phyloP scores from a whole-genome alignment of 2,113 vertebrate genomes.

The Oncorhynchus clarkii region DNA sequence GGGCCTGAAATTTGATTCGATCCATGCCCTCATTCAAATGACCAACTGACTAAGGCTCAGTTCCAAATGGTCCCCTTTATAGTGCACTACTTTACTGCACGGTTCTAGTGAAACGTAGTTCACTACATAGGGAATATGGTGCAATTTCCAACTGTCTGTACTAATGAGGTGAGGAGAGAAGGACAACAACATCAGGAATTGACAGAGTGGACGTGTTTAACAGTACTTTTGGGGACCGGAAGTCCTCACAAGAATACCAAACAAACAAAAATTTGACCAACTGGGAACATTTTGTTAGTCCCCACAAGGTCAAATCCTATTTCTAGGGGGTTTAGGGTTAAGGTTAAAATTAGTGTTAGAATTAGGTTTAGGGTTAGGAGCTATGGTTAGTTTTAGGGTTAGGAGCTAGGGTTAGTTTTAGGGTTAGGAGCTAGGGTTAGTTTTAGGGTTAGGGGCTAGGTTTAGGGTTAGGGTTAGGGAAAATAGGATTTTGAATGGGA shows the following conservation, averaged over 20 bases:
- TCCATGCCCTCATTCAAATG: background rate
- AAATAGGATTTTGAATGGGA: too few relatives aligned
- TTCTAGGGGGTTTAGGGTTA: too few relatives aligned
- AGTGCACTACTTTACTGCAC: background rate
- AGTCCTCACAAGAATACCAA: too few relatives aligned
- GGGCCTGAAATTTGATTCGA: constrained; percentile 2
- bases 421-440: too few relatives aligned
- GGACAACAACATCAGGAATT: background rate
- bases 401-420: too few relatives aligned
- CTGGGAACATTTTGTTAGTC: too few relatives aligned
- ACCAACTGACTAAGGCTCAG: background rate
- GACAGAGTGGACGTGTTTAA: background rate
- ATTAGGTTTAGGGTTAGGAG: too few relatives aligned
- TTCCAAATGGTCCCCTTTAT: background rate
- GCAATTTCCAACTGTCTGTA: background rate
- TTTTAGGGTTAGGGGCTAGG: too few relatives aligned
- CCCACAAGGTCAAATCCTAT: too few relatives aligned
- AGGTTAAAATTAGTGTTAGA: too few relatives aligned
- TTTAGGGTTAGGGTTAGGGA: too few relatives aligned
- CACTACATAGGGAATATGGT: background rate
- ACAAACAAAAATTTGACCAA: background rate
- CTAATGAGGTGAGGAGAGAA: background rate
- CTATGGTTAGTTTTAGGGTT: too few relatives aligned
- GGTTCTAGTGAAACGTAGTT: background rate
- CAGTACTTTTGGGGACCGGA: background rate